Evolutionary conservation across 2,113 vertebrate genomes (phyloP).

Genomic region (Ardeotis arabs): DNA sequence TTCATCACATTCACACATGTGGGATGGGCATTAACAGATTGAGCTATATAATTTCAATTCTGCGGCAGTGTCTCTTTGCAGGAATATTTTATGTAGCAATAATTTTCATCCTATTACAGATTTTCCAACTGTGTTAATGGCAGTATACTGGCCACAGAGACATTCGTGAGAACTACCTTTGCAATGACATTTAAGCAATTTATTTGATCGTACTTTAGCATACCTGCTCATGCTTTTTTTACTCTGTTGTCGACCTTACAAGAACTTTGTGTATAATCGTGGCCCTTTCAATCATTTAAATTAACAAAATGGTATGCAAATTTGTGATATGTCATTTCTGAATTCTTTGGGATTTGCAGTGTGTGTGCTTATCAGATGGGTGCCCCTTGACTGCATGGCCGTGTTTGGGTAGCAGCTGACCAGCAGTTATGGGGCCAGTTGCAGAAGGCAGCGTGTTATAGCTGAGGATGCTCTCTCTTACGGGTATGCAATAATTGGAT

Average conservation of each 20-base stretch:
- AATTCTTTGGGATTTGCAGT: background rate
- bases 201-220: conserved; percentile 78
- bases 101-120: conserved; percentile 72
- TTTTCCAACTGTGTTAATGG: conserved; percentile 78
- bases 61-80: conserved; percentile 61
- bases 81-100: conserved; percentile 74
- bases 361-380: background rate
- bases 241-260: conserved; percentile 69
- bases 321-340: conserved; percentile 39
- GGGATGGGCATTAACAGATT: conserved; percentile 67
- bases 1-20: conserved; percentile 51
- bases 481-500: background rate
- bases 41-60: conserved; percentile 77
- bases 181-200: conserved; percentile 79
- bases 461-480: background rate
- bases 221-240: conserved; percentile 75
- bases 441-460: background rate
- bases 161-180: conserved; percentile 74
- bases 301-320: conserved; percentile 47
- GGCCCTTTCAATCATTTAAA: conserved; percentile 62
- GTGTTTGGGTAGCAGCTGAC: background rate
- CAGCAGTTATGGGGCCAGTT: background rate
- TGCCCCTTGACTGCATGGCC: background rate
- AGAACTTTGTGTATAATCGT: conserved; percentile 72
- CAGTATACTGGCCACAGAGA: conserved; percentile 59